Conservation (phyloP, 2,888 invertebrate genomes). For the Pegoplata infirma region DNA sequence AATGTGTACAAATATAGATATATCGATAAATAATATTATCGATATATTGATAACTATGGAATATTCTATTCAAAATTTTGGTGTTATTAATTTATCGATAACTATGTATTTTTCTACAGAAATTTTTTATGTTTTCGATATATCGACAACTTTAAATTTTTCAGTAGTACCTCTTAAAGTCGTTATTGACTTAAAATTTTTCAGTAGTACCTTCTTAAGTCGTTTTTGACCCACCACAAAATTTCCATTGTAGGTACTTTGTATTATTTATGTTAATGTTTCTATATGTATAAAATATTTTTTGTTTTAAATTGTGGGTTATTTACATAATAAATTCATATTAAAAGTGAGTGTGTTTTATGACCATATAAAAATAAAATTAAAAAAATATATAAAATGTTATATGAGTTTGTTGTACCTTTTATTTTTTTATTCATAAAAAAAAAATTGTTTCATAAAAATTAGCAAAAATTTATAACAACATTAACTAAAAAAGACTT, state of each 20-base stretch:
- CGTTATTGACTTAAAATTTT: no score
- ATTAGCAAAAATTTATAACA: conserved; percentile 18
- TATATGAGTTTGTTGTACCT: not conserved
- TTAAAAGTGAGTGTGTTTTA: conserved; percentile 43
- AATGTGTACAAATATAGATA: no score
- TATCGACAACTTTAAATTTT: no score
- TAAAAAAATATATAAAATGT: not conserved
- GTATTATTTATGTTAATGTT: not conserved
- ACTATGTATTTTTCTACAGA: no score
- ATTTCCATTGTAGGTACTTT: not conserved
- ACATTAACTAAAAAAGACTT: conserved; percentile 29
- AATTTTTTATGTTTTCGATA: no score
- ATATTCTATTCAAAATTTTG: no score
- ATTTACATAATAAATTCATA: conserved; percentile 59
- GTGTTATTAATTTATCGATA: no score
- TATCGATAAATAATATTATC: no score
- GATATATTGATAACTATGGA: no score
- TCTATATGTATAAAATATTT: not conserved
- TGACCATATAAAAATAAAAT: conserved; percentile 22
- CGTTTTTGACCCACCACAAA: not conserved
- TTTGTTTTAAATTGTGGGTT: conserved; percentile 19
- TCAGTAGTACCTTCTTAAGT: not conserved
- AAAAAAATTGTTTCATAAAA: conserved; percentile 24
- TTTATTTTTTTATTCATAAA: not conserved
- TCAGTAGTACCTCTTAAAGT: no score